A percentile compares a stretch with the other conserved stretches of the same genome.
Evolutionary conservation across 2,888 invertebrate genomes (phyloP).

Genomic region (Apodemia duryi): DNA sequence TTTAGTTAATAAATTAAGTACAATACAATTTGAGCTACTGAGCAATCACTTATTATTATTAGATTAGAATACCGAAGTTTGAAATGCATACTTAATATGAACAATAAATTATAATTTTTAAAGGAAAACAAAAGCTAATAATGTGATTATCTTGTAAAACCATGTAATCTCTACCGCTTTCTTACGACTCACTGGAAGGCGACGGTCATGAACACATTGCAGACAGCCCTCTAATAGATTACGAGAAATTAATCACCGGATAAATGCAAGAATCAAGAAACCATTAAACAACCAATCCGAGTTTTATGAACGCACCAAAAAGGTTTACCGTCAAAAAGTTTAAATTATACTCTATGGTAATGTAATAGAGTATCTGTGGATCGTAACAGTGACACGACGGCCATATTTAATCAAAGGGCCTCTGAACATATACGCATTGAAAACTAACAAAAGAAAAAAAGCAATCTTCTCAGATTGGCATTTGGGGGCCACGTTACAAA

Average conservation of each 20-base stretch:
- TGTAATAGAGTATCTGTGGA: conserved; percentile 27
- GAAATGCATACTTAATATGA: too few relatives aligned
- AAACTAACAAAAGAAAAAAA: conserved; percentile 78
- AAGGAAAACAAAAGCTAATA: too few relatives aligned
- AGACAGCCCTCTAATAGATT: not conserved
- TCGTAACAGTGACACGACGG: conserved; percentile 40
- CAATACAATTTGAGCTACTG: too few relatives aligned
- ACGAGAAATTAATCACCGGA: conserved; percentile 62
- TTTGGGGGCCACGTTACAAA: conserved; percentile 60
- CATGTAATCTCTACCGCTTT: conserved; percentile 7
- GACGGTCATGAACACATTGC: conserved; percentile 2
- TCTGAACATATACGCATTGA: conserved; percentile 70
- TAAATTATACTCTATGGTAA: conserved; percentile 30
- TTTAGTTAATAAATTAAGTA: too few relatives aligned
- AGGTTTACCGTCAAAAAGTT: conserved; percentile 31
- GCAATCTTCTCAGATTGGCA: conserved; percentile 77
- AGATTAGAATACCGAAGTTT: too few relatives aligned
- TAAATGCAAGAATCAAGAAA: conserved; percentile 67
- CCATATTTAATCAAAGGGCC: conserved; percentile 74
- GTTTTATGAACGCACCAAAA: conserved; percentile 43
- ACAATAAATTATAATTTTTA: too few relatives aligned
- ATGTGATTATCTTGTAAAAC: too few relatives aligned
- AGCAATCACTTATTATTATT: too few relatives aligned
- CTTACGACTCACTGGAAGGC: conserved; percentile 2
- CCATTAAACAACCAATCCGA: conserved; percentile 76